These are phyloP conservation scores for Phyllopteryx taeniolatus DNA, from an alignment of 2,113 vertebrate species.

Conservation along the genomic window DNA sequence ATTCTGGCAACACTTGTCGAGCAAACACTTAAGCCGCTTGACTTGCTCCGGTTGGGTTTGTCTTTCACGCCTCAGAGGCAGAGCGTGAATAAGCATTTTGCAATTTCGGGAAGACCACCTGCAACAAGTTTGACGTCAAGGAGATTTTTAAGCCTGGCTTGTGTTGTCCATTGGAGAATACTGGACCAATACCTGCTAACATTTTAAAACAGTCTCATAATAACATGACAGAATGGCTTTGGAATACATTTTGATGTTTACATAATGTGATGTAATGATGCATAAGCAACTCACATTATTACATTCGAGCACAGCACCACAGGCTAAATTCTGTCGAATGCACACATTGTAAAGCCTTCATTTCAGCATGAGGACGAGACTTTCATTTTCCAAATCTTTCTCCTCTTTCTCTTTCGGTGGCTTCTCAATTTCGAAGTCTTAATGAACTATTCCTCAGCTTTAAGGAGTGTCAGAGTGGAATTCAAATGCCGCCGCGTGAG, in stretches of 20 bases:
- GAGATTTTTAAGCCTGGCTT: not conserved
- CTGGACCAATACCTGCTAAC: not conserved
- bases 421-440: not conserved
- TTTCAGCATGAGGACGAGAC: not conserved
- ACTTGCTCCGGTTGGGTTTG: constrained; percentile 28
- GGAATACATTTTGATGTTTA: not conserved
- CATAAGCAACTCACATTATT: not conserved
- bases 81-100: constrained; percentile 12
- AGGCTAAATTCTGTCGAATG: not conserved
- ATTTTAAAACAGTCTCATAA: not conserved
- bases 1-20: constrained; percentile 23
- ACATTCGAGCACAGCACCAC: not conserved
- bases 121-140: not conserved
- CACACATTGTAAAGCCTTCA: not conserved
- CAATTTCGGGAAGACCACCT: constrained; percentile 21
- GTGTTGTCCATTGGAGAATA: no score
- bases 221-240: not conserved
- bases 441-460: not conserved
- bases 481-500: not conserved
- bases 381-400: no score
- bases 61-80: constrained; percentile 33
- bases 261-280: not conserved
- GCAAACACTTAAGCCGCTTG: constrained; percentile 33
- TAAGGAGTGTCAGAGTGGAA: not conserved
- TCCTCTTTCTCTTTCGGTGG: not conserved